Percentiles rank a stretch among this genome's conserved stretches.
These are phyloP conservation scores for Epistrophe grossulariae DNA, from an alignment of 2,888 invertebrate genomes.

Conservation along the genomic window DNA sequence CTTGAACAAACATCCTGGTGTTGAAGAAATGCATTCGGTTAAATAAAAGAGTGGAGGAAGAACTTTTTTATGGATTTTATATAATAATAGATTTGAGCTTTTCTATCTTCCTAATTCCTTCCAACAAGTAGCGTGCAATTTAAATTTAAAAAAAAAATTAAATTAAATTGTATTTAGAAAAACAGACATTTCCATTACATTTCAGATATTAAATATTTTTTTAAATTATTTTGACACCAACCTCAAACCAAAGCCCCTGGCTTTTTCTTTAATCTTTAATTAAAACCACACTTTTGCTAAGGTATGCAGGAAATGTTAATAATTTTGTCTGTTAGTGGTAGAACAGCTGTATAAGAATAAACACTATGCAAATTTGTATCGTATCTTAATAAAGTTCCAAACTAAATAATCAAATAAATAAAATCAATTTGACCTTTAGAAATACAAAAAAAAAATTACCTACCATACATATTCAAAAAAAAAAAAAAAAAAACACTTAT, in stretches of 20 bases:
- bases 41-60: too few relatives aligned
- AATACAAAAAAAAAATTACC: conserved; percentile 26
- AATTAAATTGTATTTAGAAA: too few relatives aligned
- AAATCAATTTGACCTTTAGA: conserved; percentile 36
- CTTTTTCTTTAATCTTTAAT: conserved; percentile 16
- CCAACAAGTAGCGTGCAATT: too few relatives aligned
- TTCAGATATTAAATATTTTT: too few relatives aligned
- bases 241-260: neutral
- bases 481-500: neutral
- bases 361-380: conserved; percentile 21
- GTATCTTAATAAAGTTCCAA: conserved; percentile 14
- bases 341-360: conserved; percentile 1
- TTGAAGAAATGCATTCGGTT: too few relatives aligned
- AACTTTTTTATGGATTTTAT: too few relatives aligned
- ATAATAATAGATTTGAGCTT: too few relatives aligned
- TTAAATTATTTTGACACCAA: neutral
- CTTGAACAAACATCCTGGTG: too few relatives aligned
- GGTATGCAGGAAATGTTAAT: conserved; percentile 26
- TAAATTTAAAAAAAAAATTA: too few relatives aligned
- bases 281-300: conserved; percentile 1
- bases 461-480: conserved; percentile 25
- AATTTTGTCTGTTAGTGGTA: neutral
- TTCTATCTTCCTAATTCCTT: too few relatives aligned
- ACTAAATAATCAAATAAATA: conserved; percentile 25
- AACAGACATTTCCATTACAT: too few relatives aligned